phyloP scores from a whole-genome alignment of 1,140 invertebrate species.

The Pseudomyrmex flavicornis region DNA sequence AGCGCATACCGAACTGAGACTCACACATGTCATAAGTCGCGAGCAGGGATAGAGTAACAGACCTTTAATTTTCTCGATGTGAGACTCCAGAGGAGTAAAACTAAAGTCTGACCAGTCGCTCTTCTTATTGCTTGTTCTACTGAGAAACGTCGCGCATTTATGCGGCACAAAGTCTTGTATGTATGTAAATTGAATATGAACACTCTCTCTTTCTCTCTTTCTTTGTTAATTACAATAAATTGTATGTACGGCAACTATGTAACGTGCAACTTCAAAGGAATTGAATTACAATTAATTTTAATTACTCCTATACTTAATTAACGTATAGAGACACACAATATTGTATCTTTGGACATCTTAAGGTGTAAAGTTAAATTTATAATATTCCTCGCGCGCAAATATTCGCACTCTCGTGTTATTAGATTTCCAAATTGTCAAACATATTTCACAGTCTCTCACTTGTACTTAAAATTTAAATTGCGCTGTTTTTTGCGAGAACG shows the following conservation, averaged over 20 bases:
- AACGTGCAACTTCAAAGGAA: not conserved
- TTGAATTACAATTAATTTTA: not conserved
- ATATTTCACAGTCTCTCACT: no score
- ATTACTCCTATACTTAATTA: no score
- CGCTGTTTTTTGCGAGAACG: not conserved
- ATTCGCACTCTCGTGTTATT: no score
- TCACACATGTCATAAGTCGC: slow-evolving; percentile 46
- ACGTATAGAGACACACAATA: no score
- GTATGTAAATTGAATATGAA: not conserved
- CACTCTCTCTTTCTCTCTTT: no score
- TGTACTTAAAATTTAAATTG: no score
- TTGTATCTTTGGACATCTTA: no score
- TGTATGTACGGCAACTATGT: not conserved
- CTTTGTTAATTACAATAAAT: slow-evolving; percentile 3
- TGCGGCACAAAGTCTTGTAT: slow-evolving; percentile 1
- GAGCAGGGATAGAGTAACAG: slow-evolving; percentile 47
- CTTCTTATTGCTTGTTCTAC: slow-evolving; percentile 32
- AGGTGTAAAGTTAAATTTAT: no score
- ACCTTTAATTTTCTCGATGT: slow-evolving; percentile 47
- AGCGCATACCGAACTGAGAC: slow-evolving; percentile 38
- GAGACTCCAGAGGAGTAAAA: not conserved
- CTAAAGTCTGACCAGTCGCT: slow-evolving; percentile 2
- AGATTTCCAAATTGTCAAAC: no score
- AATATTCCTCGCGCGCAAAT: no score
- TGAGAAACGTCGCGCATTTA: not conserved